Evolutionary conservation across 2,888 invertebrate genomes (phyloP).

Genomic region (Rhagonycha fulva): DNA sequence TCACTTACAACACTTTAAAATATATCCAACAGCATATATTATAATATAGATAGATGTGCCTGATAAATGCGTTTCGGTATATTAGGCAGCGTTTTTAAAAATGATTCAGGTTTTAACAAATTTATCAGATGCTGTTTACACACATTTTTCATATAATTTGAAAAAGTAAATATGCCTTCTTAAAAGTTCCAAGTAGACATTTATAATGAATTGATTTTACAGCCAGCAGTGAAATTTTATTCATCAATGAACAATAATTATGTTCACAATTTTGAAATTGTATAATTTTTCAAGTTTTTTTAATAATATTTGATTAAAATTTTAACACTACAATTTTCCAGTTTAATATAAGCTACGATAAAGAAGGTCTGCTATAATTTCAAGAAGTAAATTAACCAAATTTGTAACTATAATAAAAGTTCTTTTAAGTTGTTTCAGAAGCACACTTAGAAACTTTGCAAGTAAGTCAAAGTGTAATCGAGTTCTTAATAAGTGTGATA

Average conservation of each 20-base stretch:
- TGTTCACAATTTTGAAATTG: neutral
- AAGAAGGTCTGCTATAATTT: neutral
- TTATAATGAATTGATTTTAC: neutral
- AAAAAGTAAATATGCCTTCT: neutral
- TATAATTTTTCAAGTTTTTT: neutral
- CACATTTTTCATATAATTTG: neutral
- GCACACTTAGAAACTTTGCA: neutral
- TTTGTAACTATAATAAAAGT: neutral
- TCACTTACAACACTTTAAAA: neutral
- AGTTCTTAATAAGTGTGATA: neutral
- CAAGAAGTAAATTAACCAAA: neutral
- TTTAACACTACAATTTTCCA: neutral
- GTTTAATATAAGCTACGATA: neutral
- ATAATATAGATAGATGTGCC: neutral
- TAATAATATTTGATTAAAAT: neutral
- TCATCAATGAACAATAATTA: neutral
- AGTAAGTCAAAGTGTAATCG: slow-evolving; percentile 2
- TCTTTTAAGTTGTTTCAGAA: neutral
- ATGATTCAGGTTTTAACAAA: neutral
- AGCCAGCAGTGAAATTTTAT: neutral
- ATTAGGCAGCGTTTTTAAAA: neutral
- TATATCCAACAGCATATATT: neutral
- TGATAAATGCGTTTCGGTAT: neutral
- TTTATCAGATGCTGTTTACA: neutral
- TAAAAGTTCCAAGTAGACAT: neutral